Evolutionary conservation across 2,888 invertebrate species (phyloP).

Genomic region (Cerceris ruficornis): DNA sequence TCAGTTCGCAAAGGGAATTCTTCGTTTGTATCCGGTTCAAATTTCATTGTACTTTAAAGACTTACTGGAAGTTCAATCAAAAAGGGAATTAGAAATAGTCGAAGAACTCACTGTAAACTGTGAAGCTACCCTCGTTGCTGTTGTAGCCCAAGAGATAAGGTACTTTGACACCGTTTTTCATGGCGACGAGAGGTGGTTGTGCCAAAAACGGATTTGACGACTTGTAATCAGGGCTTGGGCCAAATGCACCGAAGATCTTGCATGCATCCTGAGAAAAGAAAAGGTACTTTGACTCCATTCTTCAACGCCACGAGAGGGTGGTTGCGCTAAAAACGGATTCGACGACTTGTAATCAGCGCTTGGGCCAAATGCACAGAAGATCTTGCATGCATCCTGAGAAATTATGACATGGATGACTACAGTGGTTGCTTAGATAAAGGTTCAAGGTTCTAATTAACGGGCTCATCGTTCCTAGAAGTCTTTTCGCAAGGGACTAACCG

Average conservation of each 20-base stretch:
- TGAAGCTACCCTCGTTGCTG: constrained; percentile 64
- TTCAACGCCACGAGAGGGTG: constrained; percentile 29
- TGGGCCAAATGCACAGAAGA: constrained; percentile 59
- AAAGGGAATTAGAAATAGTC: not conserved
- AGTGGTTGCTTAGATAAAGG: no score
- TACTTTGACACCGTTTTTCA: constrained; percentile 61
- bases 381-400: not conserved
- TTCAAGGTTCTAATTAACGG: no score
- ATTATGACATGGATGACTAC: not conserved
- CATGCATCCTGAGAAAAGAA: not conserved
- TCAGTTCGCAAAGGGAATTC: no score
- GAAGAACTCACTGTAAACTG: not conserved
- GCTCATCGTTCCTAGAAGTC: no score
- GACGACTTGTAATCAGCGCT: constrained; percentile 63
- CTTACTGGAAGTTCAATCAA: no score
- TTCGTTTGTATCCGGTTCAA: no score
- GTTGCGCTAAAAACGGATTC: constrained; percentile 66
- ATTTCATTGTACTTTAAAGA: no score
- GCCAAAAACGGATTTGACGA: constrained; percentile 69
- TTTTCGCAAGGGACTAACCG: no score
- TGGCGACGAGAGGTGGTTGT: constrained; percentile 42
- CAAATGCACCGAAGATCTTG: constrained; percentile 40
- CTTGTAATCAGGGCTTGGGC: constrained; percentile 64
- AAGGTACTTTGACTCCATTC: not conserved
- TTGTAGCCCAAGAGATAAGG: constrained; percentile 72